Evolutionary conservation across 2,113 vertebrate genomes (phyloP).

Genomic region (Charina bottae): DNA sequence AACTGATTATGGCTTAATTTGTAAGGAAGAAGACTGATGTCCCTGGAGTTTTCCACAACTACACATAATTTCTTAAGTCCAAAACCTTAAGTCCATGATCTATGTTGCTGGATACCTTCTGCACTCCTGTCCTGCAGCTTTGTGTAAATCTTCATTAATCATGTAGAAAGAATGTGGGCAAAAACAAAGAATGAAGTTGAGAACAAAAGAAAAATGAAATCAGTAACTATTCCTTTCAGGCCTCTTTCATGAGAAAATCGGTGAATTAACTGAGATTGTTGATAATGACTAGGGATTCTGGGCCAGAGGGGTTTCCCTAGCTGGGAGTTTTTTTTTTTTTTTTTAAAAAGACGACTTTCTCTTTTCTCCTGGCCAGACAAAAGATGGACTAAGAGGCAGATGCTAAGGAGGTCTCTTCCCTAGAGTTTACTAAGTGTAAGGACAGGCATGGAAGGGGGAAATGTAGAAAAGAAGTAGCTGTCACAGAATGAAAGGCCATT

Average conservation of each 20-base stretch:
- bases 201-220: not conserved
- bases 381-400: not conserved
- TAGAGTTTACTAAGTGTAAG: slow-evolving; percentile 4
- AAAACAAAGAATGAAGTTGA: not conserved
- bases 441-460: not conserved
- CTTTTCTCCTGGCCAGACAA: slow-evolving; percentile 7
- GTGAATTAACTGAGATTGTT: not conserved
- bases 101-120: not conserved
- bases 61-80: not conserved
- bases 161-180: not conserved
- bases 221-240: not conserved
- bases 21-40: not conserved
- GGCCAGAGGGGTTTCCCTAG: slow-evolving; percentile 12
- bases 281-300: not conserved
- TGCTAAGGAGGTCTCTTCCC: not conserved
- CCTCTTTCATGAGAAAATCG: not conserved
- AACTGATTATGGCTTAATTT: not conserved
- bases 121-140: not conserved
- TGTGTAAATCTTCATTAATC: not conserved
- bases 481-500: fast-evolving
- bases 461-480: not conserved
- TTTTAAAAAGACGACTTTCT: not conserved
- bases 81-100: not conserved
- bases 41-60: not conserved
- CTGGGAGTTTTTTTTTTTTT: not conserved